These are phyloP conservation scores for Petaurus breviceps DNA, from an alignment of 2,113 vertebrate genomes.

Conservation along the genomic window DNA sequence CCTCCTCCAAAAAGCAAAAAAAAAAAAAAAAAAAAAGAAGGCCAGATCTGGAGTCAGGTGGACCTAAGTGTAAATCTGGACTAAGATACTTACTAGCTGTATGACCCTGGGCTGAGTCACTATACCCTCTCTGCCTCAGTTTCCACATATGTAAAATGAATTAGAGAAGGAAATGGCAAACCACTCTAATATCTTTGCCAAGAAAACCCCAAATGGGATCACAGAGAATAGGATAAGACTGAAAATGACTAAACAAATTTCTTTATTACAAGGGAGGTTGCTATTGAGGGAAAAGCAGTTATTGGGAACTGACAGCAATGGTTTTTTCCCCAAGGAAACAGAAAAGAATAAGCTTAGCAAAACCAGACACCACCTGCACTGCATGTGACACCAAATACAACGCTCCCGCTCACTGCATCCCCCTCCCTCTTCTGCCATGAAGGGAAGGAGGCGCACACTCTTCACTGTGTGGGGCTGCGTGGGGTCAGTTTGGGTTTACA, in stretches of 20 bases:
- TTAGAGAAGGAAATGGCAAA: background rate
- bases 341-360: background rate
- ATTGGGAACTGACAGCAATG: background rate
- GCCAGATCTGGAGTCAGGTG: background rate
- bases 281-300: background rate
- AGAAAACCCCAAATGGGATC: background rate
- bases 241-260: background rate
- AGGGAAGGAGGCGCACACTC: background rate
- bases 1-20: no score
- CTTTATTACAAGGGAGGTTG: background rate
- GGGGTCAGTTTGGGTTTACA: background rate
- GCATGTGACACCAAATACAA: background rate
- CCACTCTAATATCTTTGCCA: background rate
- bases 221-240: background rate
- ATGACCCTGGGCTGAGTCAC: background rate
- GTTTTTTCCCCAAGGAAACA: background rate
- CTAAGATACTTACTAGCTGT: background rate
- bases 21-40: no score
- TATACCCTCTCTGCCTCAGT: background rate
- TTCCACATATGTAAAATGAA: background rate
- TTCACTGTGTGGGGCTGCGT: background rate
- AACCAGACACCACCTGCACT: background rate
- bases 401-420: background rate
- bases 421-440: background rate
- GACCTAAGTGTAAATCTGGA: background rate